Base-by-base conservation (phyloP, 2,113 vertebrate species). In the Lagopus leucura region DNA sequence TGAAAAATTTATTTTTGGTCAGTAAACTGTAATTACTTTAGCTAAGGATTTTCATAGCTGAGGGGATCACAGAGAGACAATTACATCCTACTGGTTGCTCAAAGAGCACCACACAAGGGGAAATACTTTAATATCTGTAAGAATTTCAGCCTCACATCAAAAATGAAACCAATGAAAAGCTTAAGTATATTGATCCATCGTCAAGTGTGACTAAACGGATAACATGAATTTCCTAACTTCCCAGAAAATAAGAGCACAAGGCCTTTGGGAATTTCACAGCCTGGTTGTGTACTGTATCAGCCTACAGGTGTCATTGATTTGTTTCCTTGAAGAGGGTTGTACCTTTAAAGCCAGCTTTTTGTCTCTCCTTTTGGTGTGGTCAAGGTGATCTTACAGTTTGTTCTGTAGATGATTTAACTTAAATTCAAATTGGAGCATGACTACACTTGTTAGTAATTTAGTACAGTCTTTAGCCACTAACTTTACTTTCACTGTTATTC, bases 161-260 rank as follows among this genome's bases (percentile, higher is more conserved):
- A 92, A 92, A 12, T 30, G 12, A 86, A 89, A 88, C 45, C 64
- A 88, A 63, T 48, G 42, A 32, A 13, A 83, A 92, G 20, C 25
- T 90, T 64, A 86, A 72, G 80, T 9, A 13, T 93, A 83, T 88
- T 65, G 82, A 93, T 93, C 80, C 3, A 3, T 57, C 64, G 57
- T 57, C 74, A 52, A 60, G 65, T 69, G 65, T 69, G 81, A 82
- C 83, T 83, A 81, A 93, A 86, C 40, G 70, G 86, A 72, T 83
- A 83, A 90, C 64, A 55, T 11, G 13, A 54, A 47, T 71, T 89
- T 93, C 52, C 65, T 65, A 72, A 67, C 65, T 92, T 84, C 11
- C 17, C 8, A 17, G 65, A 86, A 83, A 90, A 81, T 34, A 76
- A 55, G 15, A 90, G 28, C 32, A n/a, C n/a, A 50, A 58, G 52